These are phyloP conservation scores for Eristalinus sepulchralis DNA, from an alignment of 2,888 invertebrate genomes.

Conservation along the genomic window DNA sequence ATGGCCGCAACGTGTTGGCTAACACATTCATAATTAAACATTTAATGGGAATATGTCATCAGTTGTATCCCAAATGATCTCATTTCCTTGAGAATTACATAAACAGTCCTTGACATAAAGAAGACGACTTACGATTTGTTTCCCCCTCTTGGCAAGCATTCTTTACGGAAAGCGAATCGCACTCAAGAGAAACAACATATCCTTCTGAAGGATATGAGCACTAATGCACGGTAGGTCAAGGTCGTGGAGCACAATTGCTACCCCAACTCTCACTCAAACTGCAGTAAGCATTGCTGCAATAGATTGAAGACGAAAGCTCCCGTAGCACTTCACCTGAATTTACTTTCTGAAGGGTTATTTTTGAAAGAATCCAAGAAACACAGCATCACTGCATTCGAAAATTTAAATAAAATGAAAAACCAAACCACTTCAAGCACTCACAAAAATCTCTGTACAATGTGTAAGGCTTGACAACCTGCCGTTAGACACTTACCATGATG, in stretches of 20 bases:
- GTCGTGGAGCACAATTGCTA: slow-evolving; percentile 39
- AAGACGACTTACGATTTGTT: not conserved
- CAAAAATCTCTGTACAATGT: not conserved
- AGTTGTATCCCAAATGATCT: not conserved
- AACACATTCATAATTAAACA: not conserved
- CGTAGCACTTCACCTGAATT: not conserved
- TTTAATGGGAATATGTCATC: not conserved
- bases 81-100: slow-evolving; percentile 1
- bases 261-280: slow-evolving; percentile 15
- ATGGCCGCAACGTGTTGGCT: slow-evolving; percentile 13
- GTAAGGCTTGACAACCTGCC: not conserved
- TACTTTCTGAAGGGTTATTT: not conserved
- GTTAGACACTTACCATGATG: slow-evolving; percentile 62
- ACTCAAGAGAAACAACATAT: slow-evolving; percentile 17
- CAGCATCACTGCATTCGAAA: not conserved
- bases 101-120: slow-evolving; percentile 8
- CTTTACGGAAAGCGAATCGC: not conserved
- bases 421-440: slow-evolving; percentile 49
- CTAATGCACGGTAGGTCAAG: slow-evolving; percentile 56
- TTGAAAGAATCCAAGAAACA: not conserved
- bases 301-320: not conserved
- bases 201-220: slow-evolving; percentile 14
- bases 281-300: slow-evolving; percentile 29
- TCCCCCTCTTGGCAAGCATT: not conserved
- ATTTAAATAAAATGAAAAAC: slow-evolving; percentile 28